Evolutionary conservation across 2,113 vertebrate genomes (phyloP).

Genomic region (Barbus barbus): DNA sequence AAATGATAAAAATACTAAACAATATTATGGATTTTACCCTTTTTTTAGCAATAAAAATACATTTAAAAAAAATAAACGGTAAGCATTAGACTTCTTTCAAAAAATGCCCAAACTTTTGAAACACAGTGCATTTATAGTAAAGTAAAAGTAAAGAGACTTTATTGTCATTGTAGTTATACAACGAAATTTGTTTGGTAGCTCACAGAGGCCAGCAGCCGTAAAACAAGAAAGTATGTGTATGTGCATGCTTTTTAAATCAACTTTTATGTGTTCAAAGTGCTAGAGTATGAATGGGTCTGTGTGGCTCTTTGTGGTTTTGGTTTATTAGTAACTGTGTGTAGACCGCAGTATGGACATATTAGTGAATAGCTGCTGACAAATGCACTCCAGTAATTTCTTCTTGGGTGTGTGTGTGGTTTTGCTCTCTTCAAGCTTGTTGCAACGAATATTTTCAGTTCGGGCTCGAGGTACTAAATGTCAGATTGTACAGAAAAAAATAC

Average conservation of each 20-base stretch:
- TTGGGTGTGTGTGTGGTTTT: slow-evolving; percentile 47
- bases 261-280: neutral
- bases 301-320: neutral
- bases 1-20: neutral
- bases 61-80: neutral
- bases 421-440: neutral
- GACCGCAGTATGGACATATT: slow-evolving; percentile 16
- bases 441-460: neutral
- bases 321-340: slow-evolving; percentile 7
- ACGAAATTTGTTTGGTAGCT: too few species aligned
- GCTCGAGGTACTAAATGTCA: neutral
- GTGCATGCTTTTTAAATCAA: neutral
- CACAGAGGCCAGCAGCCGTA: too few species aligned
- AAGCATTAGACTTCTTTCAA: neutral
- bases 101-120: neutral
- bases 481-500: neutral
- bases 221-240: too few species aligned
- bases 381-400: slow-evolving; percentile 35
- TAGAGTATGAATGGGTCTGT: neutral
- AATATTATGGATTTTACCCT: neutral
- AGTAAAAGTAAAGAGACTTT: too few species aligned
- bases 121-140: neutral
- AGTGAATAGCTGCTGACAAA: slow-evolving; percentile 29
- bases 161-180: too few species aligned
- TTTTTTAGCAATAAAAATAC: neutral